Evolutionary conservation across 92 coral and sea anemone genomes (phyloP), one percentile per base, ranked within the genome.

Genomic region (Phenganax subtilis): DNA sequence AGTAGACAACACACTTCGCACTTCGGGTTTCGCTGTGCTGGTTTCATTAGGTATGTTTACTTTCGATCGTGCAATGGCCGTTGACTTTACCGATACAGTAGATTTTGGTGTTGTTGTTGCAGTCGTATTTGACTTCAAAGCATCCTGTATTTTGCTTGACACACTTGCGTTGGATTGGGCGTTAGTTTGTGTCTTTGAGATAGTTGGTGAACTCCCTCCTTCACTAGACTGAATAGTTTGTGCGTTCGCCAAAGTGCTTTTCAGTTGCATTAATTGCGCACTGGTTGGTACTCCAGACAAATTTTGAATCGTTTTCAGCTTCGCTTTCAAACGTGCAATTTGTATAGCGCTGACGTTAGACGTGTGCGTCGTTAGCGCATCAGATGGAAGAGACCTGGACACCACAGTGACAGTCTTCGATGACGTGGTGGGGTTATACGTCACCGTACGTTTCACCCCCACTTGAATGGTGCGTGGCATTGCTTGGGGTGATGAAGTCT

Each of bases 371-470:
- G 44, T 54, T 2, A 64, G 37, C 30, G 51, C 44, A 7, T 51
- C 54, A 10, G 83, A 47, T 16, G 83, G 72, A 37, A 27, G 61
- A 20, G 83, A n/a, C 57, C 83, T 79, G 62, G 83, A 79, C 54
- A 65, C 83, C 3, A 57, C 81, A 51, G 54, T 79, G 6, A 79
- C 74, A 6, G 17, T 54, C 53, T 64, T 79, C 37, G 72, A 52
- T 25, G 62, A 12, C 27, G 70, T 58, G 3, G 83, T 44, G 10
- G 83, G 73, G 57, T 28, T 63, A 31, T 79, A 63, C 54, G 83
- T 53, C 57, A 79, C 83, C 6, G 83, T 79, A 8, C 83, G 83
- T 65, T 79, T 79, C 12, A 79, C 83, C 6, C 83, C 83, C 14
- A 79, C 83, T 65, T 79, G 83, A 65, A 79, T 79, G 15, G 83